Evolutionary conservation across 2,113 vertebrate genomes (phyloP).

Genomic region (Xiphias gladius): DNA sequence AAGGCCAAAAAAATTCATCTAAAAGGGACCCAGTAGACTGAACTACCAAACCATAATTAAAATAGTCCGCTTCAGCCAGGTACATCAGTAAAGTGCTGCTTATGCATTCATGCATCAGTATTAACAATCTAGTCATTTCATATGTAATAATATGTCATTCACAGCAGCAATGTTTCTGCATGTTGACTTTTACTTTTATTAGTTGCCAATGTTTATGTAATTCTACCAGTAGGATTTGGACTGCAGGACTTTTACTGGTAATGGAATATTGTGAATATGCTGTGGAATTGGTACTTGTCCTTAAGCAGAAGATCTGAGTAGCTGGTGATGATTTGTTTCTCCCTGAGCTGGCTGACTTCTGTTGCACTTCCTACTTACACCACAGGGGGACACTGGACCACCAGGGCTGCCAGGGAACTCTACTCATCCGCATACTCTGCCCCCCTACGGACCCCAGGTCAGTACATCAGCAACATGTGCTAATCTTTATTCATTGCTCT

Average conservation of each 20-base stretch:
- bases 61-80: too few relatives aligned
- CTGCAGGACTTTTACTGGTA: background rate
- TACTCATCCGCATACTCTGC: slow-evolving; percentile 25
- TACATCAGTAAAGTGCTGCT: too few relatives aligned
- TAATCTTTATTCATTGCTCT: slow-evolving; percentile 6
- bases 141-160: background rate
- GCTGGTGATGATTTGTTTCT: background rate
- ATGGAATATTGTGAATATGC: background rate
- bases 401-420: slow-evolving; percentile 77
- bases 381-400: slow-evolving; percentile 82
- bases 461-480: slow-evolving; percentile 22
- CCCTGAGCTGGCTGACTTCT: background rate
- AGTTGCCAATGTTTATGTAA: too few relatives aligned
- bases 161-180: background rate
- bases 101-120: too few relatives aligned
- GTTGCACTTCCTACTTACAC: slow-evolving; percentile 40
- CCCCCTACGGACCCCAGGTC: slow-evolving; percentile 13
- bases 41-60: too few relatives aligned
- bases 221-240: too few relatives aligned
- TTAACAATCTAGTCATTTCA: too few relatives aligned
- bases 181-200: background rate
- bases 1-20: too few relatives aligned
- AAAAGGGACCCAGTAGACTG: too few relatives aligned
- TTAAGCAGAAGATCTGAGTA: background rate
- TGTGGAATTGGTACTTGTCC: background rate